Base-by-base conservation (phyloP, 2,113 vertebrate genomes). In the Carlito syrichta region DNA sequence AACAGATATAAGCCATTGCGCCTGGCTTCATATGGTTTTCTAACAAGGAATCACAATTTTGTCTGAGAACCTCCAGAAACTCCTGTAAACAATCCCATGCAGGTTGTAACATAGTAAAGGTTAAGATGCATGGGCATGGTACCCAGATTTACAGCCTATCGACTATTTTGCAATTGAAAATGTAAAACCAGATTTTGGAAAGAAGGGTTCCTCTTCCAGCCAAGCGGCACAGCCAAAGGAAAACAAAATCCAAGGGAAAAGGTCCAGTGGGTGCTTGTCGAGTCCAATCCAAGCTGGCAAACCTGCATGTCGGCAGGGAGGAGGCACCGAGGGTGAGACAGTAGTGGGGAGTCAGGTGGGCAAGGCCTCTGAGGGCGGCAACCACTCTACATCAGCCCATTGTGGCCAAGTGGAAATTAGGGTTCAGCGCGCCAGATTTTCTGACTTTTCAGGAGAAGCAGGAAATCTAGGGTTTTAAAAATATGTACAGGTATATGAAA, bases 181-280 rank as follows among this genome's bases (percentile, higher is more conserved):
- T 87, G 78, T 89, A 90, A 96, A 96, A 63, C 40, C 71, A 54
- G 52, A 94, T 84, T 97, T 96, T 95, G 93, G 86, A 96, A 95
- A 95, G 93, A 92, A 94, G 19, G 54, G 14, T 63, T 76, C 91
- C 58, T 81, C n/a, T 60, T 32, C 52, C 54, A 86, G 89, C 96
- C 93, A 96, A 96, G 82, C 60, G 94, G 50, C 52, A 66, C 12
- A 89, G 88, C 66, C 88, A 93, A 90, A 95, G 86, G 76, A 63
- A 93, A 77, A 50, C 43, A 78, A 69, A 63, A 85, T 91, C 74
- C 17, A 66, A 52, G n/a, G 27, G 14, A 93, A 19, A 94, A 35
- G 45, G 78, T 54, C 86, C 96, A 86, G 0, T 35, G 50, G 62
- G 12, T 79, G 40, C 68, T 76, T 94, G 79, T 86, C 38, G 81